Evolutionary conservation across 1,140 invertebrate species (phyloP), one percentile per base, ranked within the genome.

Genomic region (Notospermus geniculatus): DNA sequence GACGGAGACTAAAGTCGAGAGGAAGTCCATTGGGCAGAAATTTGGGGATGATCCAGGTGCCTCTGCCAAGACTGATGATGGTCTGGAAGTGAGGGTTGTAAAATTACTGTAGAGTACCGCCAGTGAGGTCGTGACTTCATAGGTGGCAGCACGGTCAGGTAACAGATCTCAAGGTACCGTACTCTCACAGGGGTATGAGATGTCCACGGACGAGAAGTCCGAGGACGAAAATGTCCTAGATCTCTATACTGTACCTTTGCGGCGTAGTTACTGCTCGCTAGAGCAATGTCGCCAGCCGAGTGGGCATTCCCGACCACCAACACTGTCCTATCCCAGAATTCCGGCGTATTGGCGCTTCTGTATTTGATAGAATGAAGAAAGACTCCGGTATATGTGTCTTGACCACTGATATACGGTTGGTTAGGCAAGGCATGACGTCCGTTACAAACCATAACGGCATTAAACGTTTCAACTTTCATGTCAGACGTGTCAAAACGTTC

Each of bases 221-320:
- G n/a, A n/a, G n/a, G n/a, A n/a, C n/a, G n/a, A n/a, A n/a, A n/a
- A n/a, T n/a, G n/a, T n/a, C n/a, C n/a, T n/a, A n/a, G n/a, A n/a
- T n/a, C n/a, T n/a, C n/a, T n/a, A n/a, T n/a, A n/a, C n/a, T n/a
- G 5, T 50, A 50, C 46, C 46, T 50, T 50, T 50, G n/a, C 4
- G n/a, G 46, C 46, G 25, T 50, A 27, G n/a, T 50, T 27, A 27
- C 46, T 50, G n/a, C 46, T 23, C 5, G 46, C 46, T 9, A 27
- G 4, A 4, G 46, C 46, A 9, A 50, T n/a, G n/a, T 50, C 46
- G 9, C 46, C 46, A n/a, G 46, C 46, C n/a, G 46, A 50, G n/a
- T 50, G 46, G 25, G 46, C 46, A n/a, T 50, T 50, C 9, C 46
- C 46, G n/a, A 50, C 25, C n/a, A 50, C 46, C 19, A 50, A n/a